Conservation (phyloP, 2,888 invertebrate species). For the Drosophila mimetica region DNA sequence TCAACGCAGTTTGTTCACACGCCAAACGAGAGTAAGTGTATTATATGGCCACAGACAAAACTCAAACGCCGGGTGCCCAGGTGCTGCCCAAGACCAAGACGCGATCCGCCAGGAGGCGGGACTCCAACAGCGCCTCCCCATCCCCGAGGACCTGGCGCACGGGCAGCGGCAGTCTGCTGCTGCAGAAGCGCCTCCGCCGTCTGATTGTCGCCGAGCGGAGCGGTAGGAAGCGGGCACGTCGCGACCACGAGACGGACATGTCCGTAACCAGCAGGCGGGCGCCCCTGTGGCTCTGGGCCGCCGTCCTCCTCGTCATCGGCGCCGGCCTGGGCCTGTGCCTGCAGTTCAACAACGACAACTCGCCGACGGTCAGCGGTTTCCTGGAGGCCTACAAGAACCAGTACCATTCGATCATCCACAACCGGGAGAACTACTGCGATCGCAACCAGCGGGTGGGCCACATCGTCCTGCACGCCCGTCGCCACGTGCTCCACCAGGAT, state of each 20-base stretch:
- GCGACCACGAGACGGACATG: not conserved
- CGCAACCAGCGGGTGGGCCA: slow-evolving; percentile 42
- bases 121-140: not conserved
- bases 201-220: not conserved
- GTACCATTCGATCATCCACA: slow-evolving; percentile 77
- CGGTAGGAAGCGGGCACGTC: not conserved
- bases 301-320: not conserved
- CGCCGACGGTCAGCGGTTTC: slow-evolving; percentile 16
- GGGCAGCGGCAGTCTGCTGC: not conserved
- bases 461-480: slow-evolving; percentile 56
- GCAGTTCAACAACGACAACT: not conserved
- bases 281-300: not conserved
- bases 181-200: not conserved
- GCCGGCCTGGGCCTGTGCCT: not conserved
- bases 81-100: not conserved
- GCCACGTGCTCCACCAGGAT: slow-evolving; percentile 63
- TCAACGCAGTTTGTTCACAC: no score
- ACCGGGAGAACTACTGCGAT: slow-evolving; percentile 77
- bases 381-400: slow-evolving; percentile 62
- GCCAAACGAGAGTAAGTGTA: not conserved
- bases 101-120: not conserved
- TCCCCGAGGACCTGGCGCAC: not conserved
- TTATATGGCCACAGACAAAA: not conserved
- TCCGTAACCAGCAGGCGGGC: no score
- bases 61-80: not conserved